These are phyloP conservation scores for Diarsia dahlii DNA, from an alignment of 2,888 invertebrate genomes.

Conservation along the genomic window DNA sequence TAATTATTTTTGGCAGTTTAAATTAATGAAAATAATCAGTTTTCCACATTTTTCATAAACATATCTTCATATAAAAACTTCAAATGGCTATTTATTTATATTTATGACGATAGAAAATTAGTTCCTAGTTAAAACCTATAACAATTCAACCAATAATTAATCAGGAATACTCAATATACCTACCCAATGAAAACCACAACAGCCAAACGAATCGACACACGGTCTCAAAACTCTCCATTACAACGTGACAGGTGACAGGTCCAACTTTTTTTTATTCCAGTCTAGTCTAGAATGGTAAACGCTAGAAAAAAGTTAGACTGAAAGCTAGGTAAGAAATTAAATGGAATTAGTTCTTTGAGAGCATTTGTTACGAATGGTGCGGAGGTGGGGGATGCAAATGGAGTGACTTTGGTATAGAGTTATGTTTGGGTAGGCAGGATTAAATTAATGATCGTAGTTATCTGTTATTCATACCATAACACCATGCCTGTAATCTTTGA, in stretches of 20 bases:
- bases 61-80: no score
- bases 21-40: no score
- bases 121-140: neutral
- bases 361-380: constrained; percentile 14
- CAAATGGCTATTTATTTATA: no score
- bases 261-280: constrained; percentile 15
- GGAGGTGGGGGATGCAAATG: constrained; percentile 23
- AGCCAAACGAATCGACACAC: constrained; percentile 17
- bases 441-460: neutral
- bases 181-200: constrained; percentile 12
- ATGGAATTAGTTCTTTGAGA: constrained; percentile 46
- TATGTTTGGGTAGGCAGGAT: constrained; percentile 13
- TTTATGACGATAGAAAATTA: no score
- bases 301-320: constrained; percentile 29
- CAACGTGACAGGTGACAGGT: constrained; percentile 46
- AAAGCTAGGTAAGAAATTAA: constrained; percentile 27
- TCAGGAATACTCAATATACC: no score
- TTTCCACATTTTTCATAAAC: no score
- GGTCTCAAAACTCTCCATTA: constrained; percentile 34
- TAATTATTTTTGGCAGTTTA: no score
- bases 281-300: constrained; percentile 27
- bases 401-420: neutral
- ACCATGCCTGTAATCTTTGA: no score
- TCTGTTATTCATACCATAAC: no score
- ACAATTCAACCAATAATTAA: no score